These are phyloP conservation scores for Calephelis perditalis DNA, from an alignment of 2,888 invertebrate genomes.

Conservation along the genomic window DNA sequence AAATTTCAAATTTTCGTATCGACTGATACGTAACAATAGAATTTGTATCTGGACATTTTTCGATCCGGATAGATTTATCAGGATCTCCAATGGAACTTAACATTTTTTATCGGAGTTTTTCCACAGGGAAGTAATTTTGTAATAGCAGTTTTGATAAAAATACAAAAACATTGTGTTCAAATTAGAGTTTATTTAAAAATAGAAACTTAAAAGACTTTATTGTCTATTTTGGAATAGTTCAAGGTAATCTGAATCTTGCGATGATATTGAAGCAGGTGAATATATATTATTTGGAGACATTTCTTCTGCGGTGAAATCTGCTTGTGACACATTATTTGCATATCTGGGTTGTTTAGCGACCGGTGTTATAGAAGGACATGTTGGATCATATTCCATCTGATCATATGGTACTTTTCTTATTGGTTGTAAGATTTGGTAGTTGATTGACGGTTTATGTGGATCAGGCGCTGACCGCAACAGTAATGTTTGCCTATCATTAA, in stretches of 20 bases:
- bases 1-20: too few species aligned
- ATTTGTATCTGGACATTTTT: too few species aligned
- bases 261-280: not conserved
- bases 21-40: too few species aligned
- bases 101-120: too few species aligned
- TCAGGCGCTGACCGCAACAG: not conserved
- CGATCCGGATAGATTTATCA: too few species aligned
- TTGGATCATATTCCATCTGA: conserved; percentile 2
- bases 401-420: not conserved
- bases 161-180: too few species aligned
- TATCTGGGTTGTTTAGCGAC: not conserved
- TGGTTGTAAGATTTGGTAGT: not conserved
- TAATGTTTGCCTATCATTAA: conserved; percentile 1
- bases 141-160: too few species aligned
- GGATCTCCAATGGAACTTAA: too few species aligned
- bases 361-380: not conserved
- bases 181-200: too few species aligned
- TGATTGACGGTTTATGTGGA: not conserved
- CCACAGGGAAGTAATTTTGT: too few species aligned
- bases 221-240: not conserved
- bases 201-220: not conserved
- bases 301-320: not conserved
- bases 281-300: conserved; percentile 3
- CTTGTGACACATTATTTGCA: not conserved
- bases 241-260: not conserved